Evolutionary conservation across 2,797 vertebrate genomes (phyloP), one percentile per base, ranked within the genome.

Genomic region (Decapterus maruadsi): DNA sequence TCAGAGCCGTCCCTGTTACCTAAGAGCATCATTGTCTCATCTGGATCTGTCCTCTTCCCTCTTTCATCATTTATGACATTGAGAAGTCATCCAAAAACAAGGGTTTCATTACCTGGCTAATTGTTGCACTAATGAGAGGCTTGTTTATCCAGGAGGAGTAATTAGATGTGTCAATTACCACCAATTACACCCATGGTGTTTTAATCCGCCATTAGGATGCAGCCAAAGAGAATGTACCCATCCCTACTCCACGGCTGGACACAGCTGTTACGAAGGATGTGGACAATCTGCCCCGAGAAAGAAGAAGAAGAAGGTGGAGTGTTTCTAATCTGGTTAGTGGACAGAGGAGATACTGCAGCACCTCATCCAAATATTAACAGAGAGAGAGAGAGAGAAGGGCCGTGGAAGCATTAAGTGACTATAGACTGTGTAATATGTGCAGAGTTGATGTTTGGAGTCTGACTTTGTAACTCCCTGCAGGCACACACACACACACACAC

Each of bases 171-270:
- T 92, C 92, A 92, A 90, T 95, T 94, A 94, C 84, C 87, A 81
- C 81, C 88, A 87, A 89, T 95, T 95, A 95, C 85, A 76, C 74
- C 63, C 65, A 26, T 84, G 77, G 89, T 51, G 80, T 86, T 91
- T 93, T 95, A 95, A 95, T 95, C 72, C 79, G 66, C 64, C 83
- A 95, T 96, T 93, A 95, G 87, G 81, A 96, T 96, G 95, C 95
- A 92, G 78, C 77, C 85, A 58, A 79, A 76, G 77, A 81, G 55
- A 91, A 91, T 95, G 94, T 95, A 94, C 94, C 86, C 83, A 90
- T 91, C 81, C 89, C 83, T 90, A 86, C 87, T 93, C 93, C 90
- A 93, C 26, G 26, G 26, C 26, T 26, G 80, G 71, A 93, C 93
- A 89, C 93, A 83, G 90, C 91, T 92, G 89, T 93, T 93, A 92